A percentile compares a stretch with the other conserved stretches of the same genome.
Conservation (phyloP, 2,113 vertebrate species). For the Sciurus niger region DNA sequence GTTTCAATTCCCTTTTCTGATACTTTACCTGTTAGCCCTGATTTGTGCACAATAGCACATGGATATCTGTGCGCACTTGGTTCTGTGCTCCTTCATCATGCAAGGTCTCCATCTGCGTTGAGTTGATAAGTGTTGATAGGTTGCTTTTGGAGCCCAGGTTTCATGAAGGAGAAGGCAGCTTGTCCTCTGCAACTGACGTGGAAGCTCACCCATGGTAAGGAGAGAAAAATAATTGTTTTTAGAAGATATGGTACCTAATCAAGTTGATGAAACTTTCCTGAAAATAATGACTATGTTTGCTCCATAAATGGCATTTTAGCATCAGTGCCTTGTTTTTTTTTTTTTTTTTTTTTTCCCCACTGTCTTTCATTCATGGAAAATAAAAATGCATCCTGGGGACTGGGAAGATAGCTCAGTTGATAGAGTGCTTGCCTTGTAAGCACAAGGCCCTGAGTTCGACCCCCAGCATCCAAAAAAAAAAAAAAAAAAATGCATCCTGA, state of each 20-base stretch:
- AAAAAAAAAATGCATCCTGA: not conserved
- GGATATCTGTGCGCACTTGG: not conserved
- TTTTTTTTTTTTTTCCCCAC: no score
- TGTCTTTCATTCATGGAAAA: not conserved
- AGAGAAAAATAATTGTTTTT: not conserved
- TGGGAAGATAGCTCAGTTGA: no score
- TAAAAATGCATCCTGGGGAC: not conserved
- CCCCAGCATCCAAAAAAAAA: no score
- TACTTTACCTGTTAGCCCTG: not conserved
- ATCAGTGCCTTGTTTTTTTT: not conserved
- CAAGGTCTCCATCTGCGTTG: not conserved
- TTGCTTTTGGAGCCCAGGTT: not conserved
- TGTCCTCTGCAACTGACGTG: not conserved
- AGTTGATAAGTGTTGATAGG: not conserved
- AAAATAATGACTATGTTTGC: not conserved
- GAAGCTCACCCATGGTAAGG: not conserved
- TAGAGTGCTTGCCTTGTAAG: no score
- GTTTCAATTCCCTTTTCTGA: not conserved
- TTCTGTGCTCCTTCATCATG: not conserved
- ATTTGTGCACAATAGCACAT: not conserved
- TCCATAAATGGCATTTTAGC: conserved; percentile 2
- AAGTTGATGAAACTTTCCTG: not conserved
- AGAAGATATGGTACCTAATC: not conserved
- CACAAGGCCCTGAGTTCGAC: no score
- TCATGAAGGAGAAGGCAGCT: not conserved